Evolutionary conservation across 2,113 vertebrate genomes (phyloP).

Genomic region (Ovis canadensis): DNA sequence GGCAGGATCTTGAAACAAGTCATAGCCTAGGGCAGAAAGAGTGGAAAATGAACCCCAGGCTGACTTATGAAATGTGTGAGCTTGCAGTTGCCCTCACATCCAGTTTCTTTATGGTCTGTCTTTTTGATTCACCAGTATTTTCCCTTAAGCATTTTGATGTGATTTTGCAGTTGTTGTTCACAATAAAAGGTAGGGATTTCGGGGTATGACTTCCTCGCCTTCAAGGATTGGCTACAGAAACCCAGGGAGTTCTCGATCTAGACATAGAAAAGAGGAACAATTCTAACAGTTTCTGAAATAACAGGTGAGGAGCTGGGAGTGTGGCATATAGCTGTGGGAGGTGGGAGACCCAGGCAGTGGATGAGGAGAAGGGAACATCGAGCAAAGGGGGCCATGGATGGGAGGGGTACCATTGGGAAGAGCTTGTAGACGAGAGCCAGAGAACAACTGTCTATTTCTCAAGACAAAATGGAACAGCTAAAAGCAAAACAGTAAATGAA

Average conservation of each 20-base stretch:
- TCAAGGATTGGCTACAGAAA: neutral
- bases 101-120: constrained; percentile 29
- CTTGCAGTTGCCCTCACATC: neutral
- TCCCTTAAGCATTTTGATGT: neutral
- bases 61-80: neutral
- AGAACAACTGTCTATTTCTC: neutral
- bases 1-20: constrained; percentile 33
- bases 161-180: neutral
- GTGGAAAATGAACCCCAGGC: neutral
- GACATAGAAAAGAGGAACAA: neutral
- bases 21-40: neutral
- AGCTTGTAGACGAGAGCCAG: neutral
- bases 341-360: neutral
- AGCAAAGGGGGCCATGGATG: neutral
- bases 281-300: neutral
- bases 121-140: constrained; percentile 37
- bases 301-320: neutral
- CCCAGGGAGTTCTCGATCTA: neutral
- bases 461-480: neutral
- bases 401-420: neutral
- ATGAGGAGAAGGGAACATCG: neutral
- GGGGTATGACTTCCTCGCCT: neutral
- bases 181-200: neutral
- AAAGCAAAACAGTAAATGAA: neutral
- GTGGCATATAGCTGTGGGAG: neutral